Conservation (phyloP, 2,888 invertebrate species). For the Drosophila crucigera region DNA sequence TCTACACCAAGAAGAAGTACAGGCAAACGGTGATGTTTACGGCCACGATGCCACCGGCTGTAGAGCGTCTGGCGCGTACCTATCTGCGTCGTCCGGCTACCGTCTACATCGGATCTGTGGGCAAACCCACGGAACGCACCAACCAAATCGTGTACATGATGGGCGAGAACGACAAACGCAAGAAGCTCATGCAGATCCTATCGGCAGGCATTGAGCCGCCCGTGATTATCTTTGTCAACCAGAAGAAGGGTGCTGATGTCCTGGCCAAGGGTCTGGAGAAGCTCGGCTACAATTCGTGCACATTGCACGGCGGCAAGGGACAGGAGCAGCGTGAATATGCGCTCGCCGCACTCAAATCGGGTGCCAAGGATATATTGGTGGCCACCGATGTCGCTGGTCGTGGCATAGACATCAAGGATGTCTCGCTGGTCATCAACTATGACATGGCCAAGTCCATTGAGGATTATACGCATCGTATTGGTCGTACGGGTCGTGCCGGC, state of each 20-base stretch:
- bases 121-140: slow-evolving; percentile 98
- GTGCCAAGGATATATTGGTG: slow-evolving; percentile 98
- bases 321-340: slow-evolving; percentile 99
- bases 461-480: slow-evolving; percentile 98
- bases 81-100: slow-evolving; percentile 98
- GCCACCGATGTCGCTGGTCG: slow-evolving; percentile 99
- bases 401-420: slow-evolving; percentile 99
- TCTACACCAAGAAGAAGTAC: slow-evolving; percentile 97
- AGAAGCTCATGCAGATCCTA: slow-evolving; percentile 97
- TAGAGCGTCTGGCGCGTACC: slow-evolving; percentile 97
- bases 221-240: slow-evolving; percentile 99
- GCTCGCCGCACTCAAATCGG: slow-evolving; percentile 97
- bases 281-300: slow-evolving; percentile 97
- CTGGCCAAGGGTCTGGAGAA: slow-evolving; percentile 98
- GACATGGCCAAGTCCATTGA: slow-evolving; percentile 99
- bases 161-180: slow-evolving; percentile 97
- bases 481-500: slow-evolving; percentile 99
- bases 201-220: slow-evolving; percentile 97
- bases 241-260: slow-evolving; percentile 99
- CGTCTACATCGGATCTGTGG: slow-evolving; percentile 98
- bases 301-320: slow-evolving; percentile 99
- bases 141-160: slow-evolving; percentile 99
- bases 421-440: slow-evolving; percentile 99
- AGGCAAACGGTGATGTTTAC: slow-evolving; percentile 99
- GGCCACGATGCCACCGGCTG: slow-evolving; percentile 99